Conservation (phyloP, 1,140 invertebrate species). For the Drosophila sechellia region DNA sequence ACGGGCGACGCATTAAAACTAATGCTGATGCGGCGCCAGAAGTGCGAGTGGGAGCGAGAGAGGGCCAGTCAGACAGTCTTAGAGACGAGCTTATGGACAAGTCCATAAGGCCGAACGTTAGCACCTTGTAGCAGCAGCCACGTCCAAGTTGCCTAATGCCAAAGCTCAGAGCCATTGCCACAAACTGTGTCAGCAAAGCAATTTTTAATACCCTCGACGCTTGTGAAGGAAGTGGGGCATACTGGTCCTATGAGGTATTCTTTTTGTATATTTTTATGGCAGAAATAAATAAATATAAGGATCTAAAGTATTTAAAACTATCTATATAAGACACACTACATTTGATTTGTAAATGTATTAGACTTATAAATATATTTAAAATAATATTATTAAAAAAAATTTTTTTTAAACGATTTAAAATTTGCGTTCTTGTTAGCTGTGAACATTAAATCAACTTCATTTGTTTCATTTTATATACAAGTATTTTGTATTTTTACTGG, state of each 20-base stretch:
- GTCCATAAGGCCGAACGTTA: slow-evolving; percentile 80
- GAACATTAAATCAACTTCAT: no score
- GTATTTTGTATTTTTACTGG: no score
- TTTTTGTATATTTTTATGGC: no score
- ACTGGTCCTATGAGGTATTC: neutral
- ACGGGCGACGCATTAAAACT: slow-evolving; percentile 73
- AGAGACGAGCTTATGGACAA: slow-evolving; percentile 74
- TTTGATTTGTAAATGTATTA: neutral
- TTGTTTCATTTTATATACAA: no score
- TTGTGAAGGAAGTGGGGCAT: neutral
- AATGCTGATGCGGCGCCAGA: slow-evolving; percentile 72
- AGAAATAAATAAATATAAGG: no score
- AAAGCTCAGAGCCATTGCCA: slow-evolving; percentile 80
- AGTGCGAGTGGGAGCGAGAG: slow-evolving; percentile 1
- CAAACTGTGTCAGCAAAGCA: slow-evolving; percentile 81
- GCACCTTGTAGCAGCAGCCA: slow-evolving; percentile 79
- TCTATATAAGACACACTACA: no score
- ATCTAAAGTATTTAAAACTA: no score
- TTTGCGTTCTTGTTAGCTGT: no score
- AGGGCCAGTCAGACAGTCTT: slow-evolving; percentile 64
- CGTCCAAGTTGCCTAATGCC: slow-evolving; percentile 78
- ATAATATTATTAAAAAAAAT: no score
- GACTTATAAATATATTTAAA: no score
- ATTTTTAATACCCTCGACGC: slow-evolving; percentile 55
- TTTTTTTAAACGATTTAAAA: no score